phyloP scores from a whole-genome alignment of 2,113 vertebrate genomes.

The Otis tarda region DNA sequence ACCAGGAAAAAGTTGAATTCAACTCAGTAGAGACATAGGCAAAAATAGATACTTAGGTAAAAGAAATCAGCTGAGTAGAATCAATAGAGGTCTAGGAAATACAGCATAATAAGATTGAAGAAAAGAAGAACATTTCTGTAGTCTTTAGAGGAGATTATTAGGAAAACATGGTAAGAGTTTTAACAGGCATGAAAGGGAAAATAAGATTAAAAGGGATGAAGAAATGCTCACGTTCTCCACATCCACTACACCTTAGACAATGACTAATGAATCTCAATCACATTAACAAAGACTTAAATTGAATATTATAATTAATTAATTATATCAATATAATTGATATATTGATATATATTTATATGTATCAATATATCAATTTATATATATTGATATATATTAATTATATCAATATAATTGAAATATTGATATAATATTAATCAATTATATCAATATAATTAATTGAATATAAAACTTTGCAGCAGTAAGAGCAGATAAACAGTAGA shows the following conservation, averaged over 20 bases:
- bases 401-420: too few relatives aligned
- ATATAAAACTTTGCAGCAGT: neutral
- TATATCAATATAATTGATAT: too few relatives aligned
- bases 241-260: neutral
- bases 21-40: neutral
- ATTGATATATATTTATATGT: too few relatives aligned
- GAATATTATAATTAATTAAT: too few relatives aligned
- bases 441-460: too few relatives aligned
- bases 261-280: neutral
- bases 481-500: neutral
- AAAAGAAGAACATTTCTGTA: neutral
- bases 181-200: neutral
- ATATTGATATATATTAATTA: too few relatives aligned
- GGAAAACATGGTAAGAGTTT: neutral
- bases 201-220: neutral
- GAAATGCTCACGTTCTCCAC: neutral
- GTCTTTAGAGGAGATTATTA: neutral
- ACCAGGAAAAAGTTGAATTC: neutral
- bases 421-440: too few relatives aligned
- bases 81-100: neutral
- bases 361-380: too few relatives aligned
- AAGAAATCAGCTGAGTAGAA: neutral
- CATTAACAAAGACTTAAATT: neutral
- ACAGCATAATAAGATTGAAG: neutral
- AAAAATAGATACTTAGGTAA: neutral